Evolutionary conservation across 2,113 vertebrate genomes (phyloP).

Genomic region (Clarias gariepinus): DNA sequence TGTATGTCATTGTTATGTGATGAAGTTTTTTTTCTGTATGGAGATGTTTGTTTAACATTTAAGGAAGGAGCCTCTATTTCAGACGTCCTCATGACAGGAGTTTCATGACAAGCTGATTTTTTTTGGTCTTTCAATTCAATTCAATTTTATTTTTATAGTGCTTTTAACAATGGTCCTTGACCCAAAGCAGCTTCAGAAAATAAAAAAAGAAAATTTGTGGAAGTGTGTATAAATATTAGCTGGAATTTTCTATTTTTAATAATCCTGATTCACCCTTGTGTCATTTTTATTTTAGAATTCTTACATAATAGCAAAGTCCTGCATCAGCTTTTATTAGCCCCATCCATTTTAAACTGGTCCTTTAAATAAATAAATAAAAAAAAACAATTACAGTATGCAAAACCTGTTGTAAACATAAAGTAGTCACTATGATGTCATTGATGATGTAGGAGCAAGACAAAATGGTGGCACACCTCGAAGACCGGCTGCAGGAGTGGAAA

Average conservation of each 20-base stretch:
- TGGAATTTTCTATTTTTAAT: no score
- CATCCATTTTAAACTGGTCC: neutral
- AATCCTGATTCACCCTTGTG: no score
- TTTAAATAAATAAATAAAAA: no score
- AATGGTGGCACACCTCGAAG: constrained; percentile 70
- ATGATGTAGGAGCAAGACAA: constrained; percentile 65
- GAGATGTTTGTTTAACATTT: neutral
- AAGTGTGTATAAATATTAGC: no score
- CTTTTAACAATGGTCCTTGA: no score
- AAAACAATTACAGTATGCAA: neutral
- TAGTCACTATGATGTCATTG: neutral
- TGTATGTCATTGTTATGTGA: neutral
- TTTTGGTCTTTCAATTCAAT: no score
- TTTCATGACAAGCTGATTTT: no score
- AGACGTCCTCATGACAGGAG: no score
- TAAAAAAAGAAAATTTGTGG: no score
- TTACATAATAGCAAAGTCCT: neutral
- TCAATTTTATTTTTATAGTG: no score
- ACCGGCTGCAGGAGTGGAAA: constrained; percentile 75
- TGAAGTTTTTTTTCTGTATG: neutral
- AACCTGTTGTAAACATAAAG: neutral
- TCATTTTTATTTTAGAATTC: neutral
- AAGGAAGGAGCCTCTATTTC: neutral
- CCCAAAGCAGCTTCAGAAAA: no score
- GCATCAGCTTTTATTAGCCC: neutral